Evolutionary conservation across 2,888 invertebrate species (phyloP).

Genomic region (Hydroisotoma schaefferi): DNA sequence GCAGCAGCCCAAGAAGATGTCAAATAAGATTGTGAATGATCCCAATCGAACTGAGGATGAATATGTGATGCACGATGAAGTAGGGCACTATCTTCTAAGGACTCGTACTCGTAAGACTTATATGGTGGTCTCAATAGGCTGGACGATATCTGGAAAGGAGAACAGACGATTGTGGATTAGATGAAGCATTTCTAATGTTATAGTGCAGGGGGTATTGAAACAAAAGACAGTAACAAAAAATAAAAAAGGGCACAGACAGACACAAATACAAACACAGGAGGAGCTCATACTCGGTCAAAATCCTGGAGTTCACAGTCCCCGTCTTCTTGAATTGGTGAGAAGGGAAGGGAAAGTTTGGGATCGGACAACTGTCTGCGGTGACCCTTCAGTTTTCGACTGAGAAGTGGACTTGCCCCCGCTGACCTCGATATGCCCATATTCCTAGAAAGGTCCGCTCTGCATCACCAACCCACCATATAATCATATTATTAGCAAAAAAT

Average conservation of each 20-base stretch:
- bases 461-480: constrained; percentile 49
- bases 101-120: constrained; percentile 55
- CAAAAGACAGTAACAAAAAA: constrained; percentile 32
- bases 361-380: constrained; percentile 59
- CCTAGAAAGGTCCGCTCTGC: constrained; percentile 45
- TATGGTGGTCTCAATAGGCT: constrained; percentile 51
- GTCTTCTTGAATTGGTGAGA: constrained; percentile 57
- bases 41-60: constrained; percentile 49
- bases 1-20: constrained; percentile 51
- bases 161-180: neutral
- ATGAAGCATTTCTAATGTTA: neutral
- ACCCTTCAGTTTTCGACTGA: constrained; percentile 51
- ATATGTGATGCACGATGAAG: constrained; percentile 28
- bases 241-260: constrained; percentile 50
- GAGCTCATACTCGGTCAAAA: constrained; percentile 49
- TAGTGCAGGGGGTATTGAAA: constrained; percentile 1
- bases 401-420: constrained; percentile 49
- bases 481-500: constrained; percentile 36
- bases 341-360: constrained; percentile 57
- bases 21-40: constrained; percentile 52
- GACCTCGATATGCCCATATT: constrained; percentile 48
- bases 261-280: constrained; percentile 49
- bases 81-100: constrained; percentile 51
- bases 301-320: constrained; percentile 51
- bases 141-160: constrained; percentile 41